Conservation (phyloP, 2,888 invertebrate species). For the Drosophila rubida region DNA sequence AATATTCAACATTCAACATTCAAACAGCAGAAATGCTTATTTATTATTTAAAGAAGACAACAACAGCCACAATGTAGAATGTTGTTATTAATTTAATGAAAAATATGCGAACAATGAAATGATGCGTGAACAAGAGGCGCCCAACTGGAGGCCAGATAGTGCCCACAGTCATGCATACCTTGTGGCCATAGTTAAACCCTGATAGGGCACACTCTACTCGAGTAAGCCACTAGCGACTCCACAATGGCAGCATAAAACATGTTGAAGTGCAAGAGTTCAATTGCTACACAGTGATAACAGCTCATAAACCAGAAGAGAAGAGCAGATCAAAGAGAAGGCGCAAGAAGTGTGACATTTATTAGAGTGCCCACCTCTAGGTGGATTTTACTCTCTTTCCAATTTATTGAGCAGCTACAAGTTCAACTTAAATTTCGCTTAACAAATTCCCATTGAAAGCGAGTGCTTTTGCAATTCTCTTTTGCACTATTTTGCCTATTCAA, state of each 20-base stretch:
- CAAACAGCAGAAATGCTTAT: conserved; percentile 22
- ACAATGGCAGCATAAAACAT: conserved; percentile 27
- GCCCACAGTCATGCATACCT: conserved; percentile 2
- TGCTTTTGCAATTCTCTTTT: background rate
- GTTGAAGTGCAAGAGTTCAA: conserved; percentile 73
- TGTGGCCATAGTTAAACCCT: conserved; percentile 17
- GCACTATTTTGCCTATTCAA: background rate
- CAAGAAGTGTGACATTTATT: conserved; percentile 8
- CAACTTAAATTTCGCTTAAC: background rate
- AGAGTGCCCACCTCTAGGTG: background rate
- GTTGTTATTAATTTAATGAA: conserved; percentile 57
- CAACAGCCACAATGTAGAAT: conserved; percentile 34
- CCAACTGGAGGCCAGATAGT: conserved; percentile 20
- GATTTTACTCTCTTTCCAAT: background rate
- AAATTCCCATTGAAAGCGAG: background rate
- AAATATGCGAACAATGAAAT: conserved; percentile 14
- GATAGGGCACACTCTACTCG: conserved; percentile 35
- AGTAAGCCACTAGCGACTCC: background rate
- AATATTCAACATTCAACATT: background rate
- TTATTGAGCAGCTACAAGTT: background rate
- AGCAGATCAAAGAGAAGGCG: background rate
- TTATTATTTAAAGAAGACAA: conserved; percentile 29
- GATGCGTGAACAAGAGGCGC: conserved; percentile 24
- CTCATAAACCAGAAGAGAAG: conserved; percentile 4
- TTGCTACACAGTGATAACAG: conserved; percentile 59